phyloP scores from a whole-genome alignment of 2,888 invertebrate species.

The Gymnoscelis rufifasciata region DNA sequence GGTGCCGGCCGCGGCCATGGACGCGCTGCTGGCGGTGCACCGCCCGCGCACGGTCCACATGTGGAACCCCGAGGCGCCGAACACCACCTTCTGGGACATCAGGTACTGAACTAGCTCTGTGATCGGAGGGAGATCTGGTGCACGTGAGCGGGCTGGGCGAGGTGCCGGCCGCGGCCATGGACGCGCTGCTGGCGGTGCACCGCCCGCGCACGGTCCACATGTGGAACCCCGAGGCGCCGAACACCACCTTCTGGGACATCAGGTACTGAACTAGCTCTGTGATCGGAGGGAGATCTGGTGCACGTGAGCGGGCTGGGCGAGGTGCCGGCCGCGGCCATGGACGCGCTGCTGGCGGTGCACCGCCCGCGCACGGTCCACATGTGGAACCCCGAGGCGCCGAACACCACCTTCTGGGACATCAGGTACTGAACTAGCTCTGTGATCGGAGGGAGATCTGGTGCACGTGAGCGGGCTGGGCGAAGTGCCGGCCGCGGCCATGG shows the following conservation, averaged over 20 bases:
- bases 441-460: too few species aligned
- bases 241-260: constrained; percentile 99
- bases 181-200: constrained; percentile 94
- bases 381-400: constrained; percentile 98
- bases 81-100: constrained; percentile 99
- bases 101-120: too few species aligned
- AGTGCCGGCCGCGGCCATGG: constrained; percentile 96
- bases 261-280: too few species aligned
- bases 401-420: constrained; percentile 99
- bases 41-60: constrained; percentile 96
- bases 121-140: too few species aligned
- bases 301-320: constrained; percentile 96
- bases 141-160: too few species aligned
- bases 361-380: constrained; percentile 96
- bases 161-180: constrained; percentile 97
- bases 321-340: constrained; percentile 96
- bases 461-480: too few species aligned
- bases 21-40: constrained; percentile 94
- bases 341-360: constrained; percentile 94
- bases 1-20: constrained; percentile 92
- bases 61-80: constrained; percentile 98
- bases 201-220: constrained; percentile 96
- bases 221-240: constrained; percentile 98
- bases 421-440: too few species aligned
- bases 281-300: too few species aligned